phyloP scores from a whole-genome alignment of 2,888 invertebrate genomes.

The Atrina japonica region DNA sequence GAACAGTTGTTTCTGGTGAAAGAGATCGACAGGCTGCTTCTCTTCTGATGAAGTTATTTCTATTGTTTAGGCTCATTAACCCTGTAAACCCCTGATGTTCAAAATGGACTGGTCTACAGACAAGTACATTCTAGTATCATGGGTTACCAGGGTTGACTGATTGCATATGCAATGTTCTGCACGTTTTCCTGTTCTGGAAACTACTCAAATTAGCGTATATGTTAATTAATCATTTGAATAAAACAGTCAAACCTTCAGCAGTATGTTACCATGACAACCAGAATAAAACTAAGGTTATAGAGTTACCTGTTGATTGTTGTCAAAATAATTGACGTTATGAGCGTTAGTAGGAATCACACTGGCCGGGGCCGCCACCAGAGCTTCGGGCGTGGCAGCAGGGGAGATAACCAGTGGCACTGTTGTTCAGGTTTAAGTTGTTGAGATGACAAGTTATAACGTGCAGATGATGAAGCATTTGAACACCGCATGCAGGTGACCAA shows the following conservation, averaged over 20 bases:
- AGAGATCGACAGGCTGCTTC: no score
- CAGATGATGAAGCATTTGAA: conserved; percentile 56
- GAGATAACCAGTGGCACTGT: conserved; percentile 69
- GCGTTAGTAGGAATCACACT: conserved; percentile 93
- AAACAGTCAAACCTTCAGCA: neutral
- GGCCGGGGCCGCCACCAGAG: conserved; percentile 65
- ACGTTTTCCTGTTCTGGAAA: neutral
- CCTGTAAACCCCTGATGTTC: no score
- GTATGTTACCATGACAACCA: conserved; percentile 13
- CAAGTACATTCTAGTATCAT: no score
- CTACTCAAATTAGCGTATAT: no score
- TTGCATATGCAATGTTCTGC: no score
- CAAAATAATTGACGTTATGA: conserved; percentile 96
- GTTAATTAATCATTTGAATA: no score
- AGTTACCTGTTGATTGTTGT: conserved; percentile 96
- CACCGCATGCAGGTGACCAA: conserved; percentile 65
- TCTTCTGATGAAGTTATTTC: no score
- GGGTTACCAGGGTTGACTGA: no score
- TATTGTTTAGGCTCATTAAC: no score
- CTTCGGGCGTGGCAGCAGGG: conserved; percentile 56
- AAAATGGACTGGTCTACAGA: no score
- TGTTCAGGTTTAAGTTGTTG: conserved; percentile 52
- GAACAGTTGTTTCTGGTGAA: no score
- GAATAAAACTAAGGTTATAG: conserved; percentile 9
- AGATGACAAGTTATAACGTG: conserved; percentile 58